Conservation (phyloP, 2,113 vertebrate genomes). For the Cyanoliseus patagonus region DNA sequence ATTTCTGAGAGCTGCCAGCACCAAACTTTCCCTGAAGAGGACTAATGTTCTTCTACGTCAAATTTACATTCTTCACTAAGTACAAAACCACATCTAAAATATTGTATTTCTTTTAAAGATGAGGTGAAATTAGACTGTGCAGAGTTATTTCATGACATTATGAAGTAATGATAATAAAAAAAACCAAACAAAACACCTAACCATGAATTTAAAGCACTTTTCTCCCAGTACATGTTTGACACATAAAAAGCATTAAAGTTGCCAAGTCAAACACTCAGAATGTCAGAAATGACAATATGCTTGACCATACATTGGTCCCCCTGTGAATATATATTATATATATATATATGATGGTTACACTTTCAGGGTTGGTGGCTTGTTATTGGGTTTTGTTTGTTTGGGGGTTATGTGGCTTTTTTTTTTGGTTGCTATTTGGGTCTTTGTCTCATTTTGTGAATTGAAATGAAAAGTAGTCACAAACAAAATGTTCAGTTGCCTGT, state of each 20-base stretch:
- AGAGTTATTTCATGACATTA: not conserved
- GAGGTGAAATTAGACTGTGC: not conserved
- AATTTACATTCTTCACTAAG: constrained; percentile 16
- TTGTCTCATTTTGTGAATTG: not conserved
- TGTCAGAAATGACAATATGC: constrained; percentile 22
- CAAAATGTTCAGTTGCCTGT: not conserved
- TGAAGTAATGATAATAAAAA: constrained; percentile 5
- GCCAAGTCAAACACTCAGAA: constrained; percentile 25
- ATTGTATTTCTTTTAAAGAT: not conserved
- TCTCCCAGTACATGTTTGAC: not conserved
- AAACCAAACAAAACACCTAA: not conserved
- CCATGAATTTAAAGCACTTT: not conserved
- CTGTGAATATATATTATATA: not conserved
- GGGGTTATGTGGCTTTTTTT: not conserved
- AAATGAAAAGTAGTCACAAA: not conserved
- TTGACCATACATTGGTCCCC: not conserved
- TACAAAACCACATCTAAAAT: constrained; percentile 38
- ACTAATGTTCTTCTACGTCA: not conserved
- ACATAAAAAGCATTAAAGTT: not conserved
- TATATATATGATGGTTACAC: not conserved
- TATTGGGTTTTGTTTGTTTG: not conserved
- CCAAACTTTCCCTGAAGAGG: not conserved
- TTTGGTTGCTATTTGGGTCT: not conserved
- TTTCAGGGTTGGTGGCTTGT: not conserved
- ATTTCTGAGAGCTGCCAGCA: not conserved